Conservation (phyloP, 1,140 invertebrate species). For the Trinorchestia longiramus region DNA sequence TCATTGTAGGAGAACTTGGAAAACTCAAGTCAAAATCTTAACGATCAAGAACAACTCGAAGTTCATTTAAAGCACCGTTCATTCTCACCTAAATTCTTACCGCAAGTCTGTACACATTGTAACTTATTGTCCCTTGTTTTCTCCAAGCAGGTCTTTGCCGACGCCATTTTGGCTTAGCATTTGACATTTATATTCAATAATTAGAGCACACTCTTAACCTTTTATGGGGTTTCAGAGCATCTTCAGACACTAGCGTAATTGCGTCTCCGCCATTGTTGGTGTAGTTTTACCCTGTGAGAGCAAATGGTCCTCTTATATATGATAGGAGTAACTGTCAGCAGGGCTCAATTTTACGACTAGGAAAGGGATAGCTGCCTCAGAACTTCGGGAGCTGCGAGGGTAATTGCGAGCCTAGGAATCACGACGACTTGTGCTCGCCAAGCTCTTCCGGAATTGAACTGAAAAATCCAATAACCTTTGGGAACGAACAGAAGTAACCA, state of each 20-base stretch:
- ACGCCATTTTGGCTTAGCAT: neutral
- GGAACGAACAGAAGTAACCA: neutral
- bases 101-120: neutral
- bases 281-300: slow-evolving; percentile 33
- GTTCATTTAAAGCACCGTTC: neutral
- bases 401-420: slow-evolving; percentile 46
- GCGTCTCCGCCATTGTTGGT: slow-evolving; percentile 46
- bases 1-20: neutral
- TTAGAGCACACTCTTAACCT: slow-evolving; percentile 25
- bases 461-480: slow-evolving; percentile 46
- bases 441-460: slow-evolving; percentile 52
- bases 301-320: slow-evolving; percentile 51
- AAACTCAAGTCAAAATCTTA: neutral
- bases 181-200: slow-evolving; percentile 52
- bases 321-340: slow-evolving; percentile 52
- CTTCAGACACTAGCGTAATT: slow-evolving; percentile 26
- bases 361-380: slow-evolving; percentile 44
- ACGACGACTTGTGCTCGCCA: slow-evolving; percentile 45
- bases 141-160: neutral
- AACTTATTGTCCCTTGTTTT: neutral
- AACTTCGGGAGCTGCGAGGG: neutral
- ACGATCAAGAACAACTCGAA: neutral
- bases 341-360: slow-evolving; percentile 45
- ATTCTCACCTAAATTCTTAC: neutral
- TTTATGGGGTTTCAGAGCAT: slow-evolving; percentile 26